A percentile compares a stretch with the other conserved stretches of the same genome.
phyloP scores from a whole-genome alignment of 2,888 invertebrate species.

The Drosophila tripunctata region DNA sequence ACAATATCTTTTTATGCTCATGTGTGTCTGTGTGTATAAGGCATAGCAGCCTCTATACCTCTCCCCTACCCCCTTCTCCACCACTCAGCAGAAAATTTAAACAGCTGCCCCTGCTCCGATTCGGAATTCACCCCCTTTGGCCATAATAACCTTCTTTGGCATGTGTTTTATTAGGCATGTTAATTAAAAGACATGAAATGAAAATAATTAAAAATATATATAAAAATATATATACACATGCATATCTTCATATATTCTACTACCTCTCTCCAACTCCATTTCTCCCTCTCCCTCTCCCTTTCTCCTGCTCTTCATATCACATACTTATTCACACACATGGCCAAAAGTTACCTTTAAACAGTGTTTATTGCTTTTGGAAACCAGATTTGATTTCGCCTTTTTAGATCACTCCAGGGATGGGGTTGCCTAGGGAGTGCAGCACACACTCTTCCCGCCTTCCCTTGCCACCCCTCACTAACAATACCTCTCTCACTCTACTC shows the following conservation, averaged over 20 bases:
- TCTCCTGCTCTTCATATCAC: neutral
- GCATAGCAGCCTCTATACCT: constrained; percentile 11
- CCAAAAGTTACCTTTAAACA: constrained; percentile 9
- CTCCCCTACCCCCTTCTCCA: neutral
- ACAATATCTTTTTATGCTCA: constrained; percentile 75
- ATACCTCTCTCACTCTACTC: neutral
- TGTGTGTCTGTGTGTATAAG: constrained; percentile 15
- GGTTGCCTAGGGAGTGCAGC: neutral
- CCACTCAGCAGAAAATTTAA: neutral
- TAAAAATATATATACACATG: constrained; percentile 43
- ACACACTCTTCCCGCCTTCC: neutral
- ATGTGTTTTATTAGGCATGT: constrained; percentile 80
- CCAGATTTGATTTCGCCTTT: constrained; percentile 22
- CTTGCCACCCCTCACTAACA: neutral
- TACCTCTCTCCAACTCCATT: neutral
- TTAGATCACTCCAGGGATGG: constrained; percentile 6
- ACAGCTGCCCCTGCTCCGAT: neutral
- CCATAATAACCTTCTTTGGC: constrained; percentile 49
- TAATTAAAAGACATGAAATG: constrained; percentile 81
- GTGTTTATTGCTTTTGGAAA: constrained; percentile 26
- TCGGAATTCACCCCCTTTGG: constrained; percentile 3
- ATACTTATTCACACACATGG: constrained; percentile 1
- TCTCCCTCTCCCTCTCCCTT: neutral
- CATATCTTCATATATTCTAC: constrained; percentile 6
- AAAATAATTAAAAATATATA: constrained; percentile 80